Percentiles rank a stretch among this genome's conserved stretches.
phyloP scores from a whole-genome alignment of 2,797 vertebrate genomes.

The Margarornis squamiger region DNA sequence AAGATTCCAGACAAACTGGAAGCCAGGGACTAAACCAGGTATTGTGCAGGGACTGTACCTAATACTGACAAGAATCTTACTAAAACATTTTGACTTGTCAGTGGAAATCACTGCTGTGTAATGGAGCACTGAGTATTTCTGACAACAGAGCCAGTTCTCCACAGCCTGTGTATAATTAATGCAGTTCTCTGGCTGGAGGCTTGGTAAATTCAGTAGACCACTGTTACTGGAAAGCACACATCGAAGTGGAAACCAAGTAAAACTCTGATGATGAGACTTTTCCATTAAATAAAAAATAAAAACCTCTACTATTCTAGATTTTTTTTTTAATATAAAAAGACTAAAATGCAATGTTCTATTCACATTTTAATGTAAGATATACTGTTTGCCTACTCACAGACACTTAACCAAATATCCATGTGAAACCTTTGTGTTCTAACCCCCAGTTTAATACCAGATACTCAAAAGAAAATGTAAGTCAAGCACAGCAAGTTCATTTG shows the following conservation, averaged over 20 bases:
- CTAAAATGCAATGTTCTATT: not conserved
- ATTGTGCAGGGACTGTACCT: not conserved
- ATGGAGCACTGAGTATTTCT: not conserved
- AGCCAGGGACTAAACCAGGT: not conserved
- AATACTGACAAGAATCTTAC: not conserved
- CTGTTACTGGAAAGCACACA: not conserved
- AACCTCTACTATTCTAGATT: not conserved
- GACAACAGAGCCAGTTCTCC: not conserved
- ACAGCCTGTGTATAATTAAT: not conserved
- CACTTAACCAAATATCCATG: not conserved
- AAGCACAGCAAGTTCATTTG: not conserved
- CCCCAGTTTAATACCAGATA: not conserved
- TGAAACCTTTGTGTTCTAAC: not conserved
- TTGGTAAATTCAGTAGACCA: not conserved
- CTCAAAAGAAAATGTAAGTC: not conserved
- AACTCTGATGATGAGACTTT: not conserved
- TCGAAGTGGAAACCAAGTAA: not conserved
- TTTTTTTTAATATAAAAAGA: not conserved
- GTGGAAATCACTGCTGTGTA: conserved; percentile 1
- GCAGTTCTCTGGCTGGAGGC: not conserved
- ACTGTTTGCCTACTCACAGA: not conserved
- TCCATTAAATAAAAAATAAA: not conserved
- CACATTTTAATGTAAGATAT: not conserved
- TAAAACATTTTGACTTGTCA: not conserved
- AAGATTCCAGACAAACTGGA: conserved; percentile 6